phyloP scores from a whole-genome alignment of 1,140 invertebrate genomes.

The Anoplophora glabripennis region DNA sequence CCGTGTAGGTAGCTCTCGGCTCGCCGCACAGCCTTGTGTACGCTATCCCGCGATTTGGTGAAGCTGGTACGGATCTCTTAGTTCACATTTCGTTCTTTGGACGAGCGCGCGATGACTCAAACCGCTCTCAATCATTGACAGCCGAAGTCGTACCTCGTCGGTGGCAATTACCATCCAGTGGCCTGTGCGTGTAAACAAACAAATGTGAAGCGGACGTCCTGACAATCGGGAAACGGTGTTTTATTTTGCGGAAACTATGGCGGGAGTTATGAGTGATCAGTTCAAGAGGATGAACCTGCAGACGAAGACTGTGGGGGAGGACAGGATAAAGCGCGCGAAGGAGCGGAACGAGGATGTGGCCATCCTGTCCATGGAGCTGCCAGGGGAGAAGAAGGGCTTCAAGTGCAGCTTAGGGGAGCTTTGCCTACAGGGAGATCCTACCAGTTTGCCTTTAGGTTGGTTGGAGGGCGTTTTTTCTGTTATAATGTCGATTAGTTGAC shows the following conservation, averaged over 20 bases:
- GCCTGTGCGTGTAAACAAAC: background rate
- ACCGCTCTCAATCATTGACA: slow-evolving; percentile 4
- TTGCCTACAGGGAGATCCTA: slow-evolving; percentile 73
- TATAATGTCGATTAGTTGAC: no score
- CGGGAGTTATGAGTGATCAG: slow-evolving; percentile 72
- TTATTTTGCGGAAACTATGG: slow-evolving; percentile 52
- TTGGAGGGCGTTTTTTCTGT: no score
- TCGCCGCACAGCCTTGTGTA: slow-evolving; percentile 28
- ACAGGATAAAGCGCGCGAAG: slow-evolving; percentile 69
- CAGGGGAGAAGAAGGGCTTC: slow-evolving; percentile 71
- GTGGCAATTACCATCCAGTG: background rate
- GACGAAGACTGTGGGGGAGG: slow-evolving; percentile 72
- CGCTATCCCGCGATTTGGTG: slow-evolving; percentile 32
- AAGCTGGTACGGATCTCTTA: slow-evolving; percentile 31
- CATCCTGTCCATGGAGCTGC: slow-evolving; percentile 77
- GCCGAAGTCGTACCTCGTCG: background rate
- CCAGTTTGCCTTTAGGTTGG: slow-evolving; percentile 72
- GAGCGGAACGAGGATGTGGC: slow-evolving; percentile 83
- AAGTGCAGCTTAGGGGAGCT: slow-evolving; percentile 69
- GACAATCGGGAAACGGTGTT: no score
- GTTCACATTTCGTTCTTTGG: slow-evolving; percentile 30
- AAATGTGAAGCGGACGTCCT: no score
- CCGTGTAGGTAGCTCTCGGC: slow-evolving; percentile 27
- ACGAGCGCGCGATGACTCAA: slow-evolving; percentile 34
- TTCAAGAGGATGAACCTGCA: slow-evolving; percentile 70